These are phyloP conservation scores for Mesocricetus auratus DNA, from an alignment of 2,113 vertebrate genomes.

Conservation along the genomic window DNA sequence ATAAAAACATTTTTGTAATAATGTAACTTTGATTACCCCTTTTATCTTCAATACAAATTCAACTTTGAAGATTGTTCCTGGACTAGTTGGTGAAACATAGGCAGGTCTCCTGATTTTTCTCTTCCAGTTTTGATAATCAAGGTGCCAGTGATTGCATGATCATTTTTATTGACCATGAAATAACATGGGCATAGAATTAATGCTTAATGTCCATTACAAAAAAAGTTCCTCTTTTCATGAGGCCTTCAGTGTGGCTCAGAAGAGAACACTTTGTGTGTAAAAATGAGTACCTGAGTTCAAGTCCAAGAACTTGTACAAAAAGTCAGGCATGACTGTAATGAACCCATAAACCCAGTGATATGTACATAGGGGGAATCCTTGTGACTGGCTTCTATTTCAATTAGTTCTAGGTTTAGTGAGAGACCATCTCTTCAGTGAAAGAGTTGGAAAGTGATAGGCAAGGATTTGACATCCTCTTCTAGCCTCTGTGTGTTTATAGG, in stretches of 20 bases:
- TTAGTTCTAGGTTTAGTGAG: background rate
- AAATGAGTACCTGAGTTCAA: background rate
- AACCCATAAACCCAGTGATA: background rate
- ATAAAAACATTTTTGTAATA: background rate
- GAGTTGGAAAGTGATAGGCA: background rate
- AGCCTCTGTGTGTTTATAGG: background rate
- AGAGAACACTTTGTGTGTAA: no score
- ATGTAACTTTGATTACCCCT: background rate
- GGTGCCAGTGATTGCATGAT: background rate
- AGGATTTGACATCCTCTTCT: background rate
- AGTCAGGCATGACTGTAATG: background rate
- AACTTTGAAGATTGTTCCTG: background rate
- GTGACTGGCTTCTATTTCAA: background rate
- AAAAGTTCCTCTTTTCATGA: background rate
- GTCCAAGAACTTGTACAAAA: background rate
- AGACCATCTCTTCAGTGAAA: background rate
- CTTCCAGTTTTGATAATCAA: background rate
- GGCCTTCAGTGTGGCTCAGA: background rate
- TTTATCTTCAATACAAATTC: conserved; percentile 31
- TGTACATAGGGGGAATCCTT: background rate
- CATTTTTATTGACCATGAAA: background rate
- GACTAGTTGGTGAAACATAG: background rate
- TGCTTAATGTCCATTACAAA: background rate
- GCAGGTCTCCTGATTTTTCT: background rate
- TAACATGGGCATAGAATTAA: background rate